A percentile compares a stretch with the other conserved stretches of the same genome.
These are phyloP conservation scores for Drosophila yakuba DNA, from an alignment of 1,140 invertebrate genomes.

Conservation along the genomic window DNA sequence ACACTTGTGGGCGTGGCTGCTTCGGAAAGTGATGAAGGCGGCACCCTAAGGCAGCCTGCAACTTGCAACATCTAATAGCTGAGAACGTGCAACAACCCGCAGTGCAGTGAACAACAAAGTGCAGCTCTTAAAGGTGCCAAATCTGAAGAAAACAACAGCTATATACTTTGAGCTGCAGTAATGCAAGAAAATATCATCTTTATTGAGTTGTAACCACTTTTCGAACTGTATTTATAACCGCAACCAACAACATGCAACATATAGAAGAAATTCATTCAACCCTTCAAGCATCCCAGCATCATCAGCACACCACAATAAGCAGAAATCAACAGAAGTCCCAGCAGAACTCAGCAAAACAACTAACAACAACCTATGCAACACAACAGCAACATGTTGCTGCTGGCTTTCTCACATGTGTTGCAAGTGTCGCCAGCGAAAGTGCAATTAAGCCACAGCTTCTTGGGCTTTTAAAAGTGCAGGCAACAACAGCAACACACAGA, in stretches of 20 bases:
- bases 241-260: slow-evolving; percentile 3
- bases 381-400: slow-evolving; percentile 25
- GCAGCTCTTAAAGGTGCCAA: neutral
- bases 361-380: slow-evolving; percentile 30
- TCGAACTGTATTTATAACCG: no score
- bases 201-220: no score
- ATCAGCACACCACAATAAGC: neutral
- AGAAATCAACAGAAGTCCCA: slow-evolving; percentile 2
- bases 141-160: neutral
- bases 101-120: neutral
- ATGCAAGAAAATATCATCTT: neutral
- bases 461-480: slow-evolving; percentile 54
- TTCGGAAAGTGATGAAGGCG: slow-evolving; percentile 50
- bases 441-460: slow-evolving; percentile 76
- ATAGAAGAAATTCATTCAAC: neutral
- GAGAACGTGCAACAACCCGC: slow-evolving; percentile 16
- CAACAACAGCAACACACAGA: slow-evolving; percentile 12
- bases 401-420: slow-evolving; percentile 7
- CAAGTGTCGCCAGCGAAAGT: slow-evolving; percentile 54
- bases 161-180: neutral
- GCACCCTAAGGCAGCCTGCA: slow-evolving; percentile 1
- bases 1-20: slow-evolving; percentile 78
- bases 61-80: slow-evolving; percentile 23
- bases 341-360: slow-evolving; percentile 7
- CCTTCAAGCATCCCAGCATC: neutral